phyloP scores from a whole-genome alignment of 2,113 vertebrate genomes.

The Alosa alosa region DNA sequence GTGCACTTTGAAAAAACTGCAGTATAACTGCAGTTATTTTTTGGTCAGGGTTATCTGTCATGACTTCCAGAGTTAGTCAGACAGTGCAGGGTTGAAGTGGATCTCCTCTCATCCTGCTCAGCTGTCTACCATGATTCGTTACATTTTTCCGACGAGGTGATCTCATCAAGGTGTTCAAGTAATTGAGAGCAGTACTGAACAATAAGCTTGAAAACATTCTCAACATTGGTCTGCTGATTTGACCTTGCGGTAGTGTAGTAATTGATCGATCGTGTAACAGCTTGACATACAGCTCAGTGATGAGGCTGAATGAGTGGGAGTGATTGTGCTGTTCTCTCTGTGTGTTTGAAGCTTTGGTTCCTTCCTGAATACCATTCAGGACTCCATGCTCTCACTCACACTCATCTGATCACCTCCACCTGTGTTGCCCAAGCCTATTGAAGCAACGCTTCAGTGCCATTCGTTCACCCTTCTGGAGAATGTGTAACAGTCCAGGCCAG shows the following conservation, averaged over 20 bases:
- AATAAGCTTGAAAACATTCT: neutral
- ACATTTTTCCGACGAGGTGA: neutral
- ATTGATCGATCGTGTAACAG: neutral
- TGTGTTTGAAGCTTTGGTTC: neutral
- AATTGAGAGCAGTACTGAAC: neutral
- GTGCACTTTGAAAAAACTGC: no score
- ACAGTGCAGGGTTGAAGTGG: neutral
- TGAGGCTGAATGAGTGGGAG: neutral
- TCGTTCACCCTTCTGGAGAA: neutral
- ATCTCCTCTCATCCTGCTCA: neutral
- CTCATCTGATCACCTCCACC: neutral
- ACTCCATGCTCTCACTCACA: neutral
- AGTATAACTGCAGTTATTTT: neutral
- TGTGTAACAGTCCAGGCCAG: neutral
- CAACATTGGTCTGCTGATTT: neutral
- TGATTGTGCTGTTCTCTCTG: neutral
- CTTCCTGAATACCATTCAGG: neutral
- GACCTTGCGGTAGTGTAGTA: neutral
- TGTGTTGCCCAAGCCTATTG: neutral
- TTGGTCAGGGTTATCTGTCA: neutral
- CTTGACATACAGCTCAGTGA: neutral
- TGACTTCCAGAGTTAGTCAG: neutral
- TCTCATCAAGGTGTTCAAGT: neutral
- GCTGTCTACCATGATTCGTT: neutral
- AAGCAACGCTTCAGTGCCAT: neutral